phyloP scores from a whole-genome alignment of 2,888 invertebrate species.

The Rotaria socialis region DNA sequence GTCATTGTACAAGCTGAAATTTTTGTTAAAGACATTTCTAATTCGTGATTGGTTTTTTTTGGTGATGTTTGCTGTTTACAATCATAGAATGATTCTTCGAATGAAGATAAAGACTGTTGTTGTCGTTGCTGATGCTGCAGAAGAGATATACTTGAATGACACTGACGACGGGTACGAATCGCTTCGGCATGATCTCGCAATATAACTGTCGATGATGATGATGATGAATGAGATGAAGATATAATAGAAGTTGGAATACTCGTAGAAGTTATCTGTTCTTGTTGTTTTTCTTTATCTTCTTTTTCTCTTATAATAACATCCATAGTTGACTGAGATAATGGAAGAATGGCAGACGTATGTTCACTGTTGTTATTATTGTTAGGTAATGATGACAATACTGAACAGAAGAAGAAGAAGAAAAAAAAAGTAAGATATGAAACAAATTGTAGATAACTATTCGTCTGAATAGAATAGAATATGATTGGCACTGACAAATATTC shows the following conservation, averaged over 20 bases:
- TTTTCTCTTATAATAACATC: slow-evolving; percentile 4
- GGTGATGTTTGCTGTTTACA: neutral
- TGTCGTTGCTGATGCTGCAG: slow-evolving; percentile 20
- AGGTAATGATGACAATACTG: slow-evolving; percentile 3
- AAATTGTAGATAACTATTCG: neutral
- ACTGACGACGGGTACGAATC: slow-evolving; percentile 23
- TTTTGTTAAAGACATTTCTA: neutral
- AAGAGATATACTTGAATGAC: slow-evolving; percentile 9
- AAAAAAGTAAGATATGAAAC: neutral
- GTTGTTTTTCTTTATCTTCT: neutral
- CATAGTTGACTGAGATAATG: slow-evolving; percentile 13
- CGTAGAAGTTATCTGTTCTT: neutral
- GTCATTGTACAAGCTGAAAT: slow-evolving; percentile 30
- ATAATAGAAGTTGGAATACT: neutral
- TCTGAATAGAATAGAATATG: neutral
- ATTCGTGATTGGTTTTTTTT: neutral
- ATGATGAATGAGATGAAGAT: slow-evolving; percentile 29
- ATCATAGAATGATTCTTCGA: slow-evolving; percentile 16
- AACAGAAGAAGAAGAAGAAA: neutral
- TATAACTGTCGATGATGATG: slow-evolving; percentile 31
- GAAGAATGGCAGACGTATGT: neutral
- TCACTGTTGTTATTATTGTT: slow-evolving; percentile 22
- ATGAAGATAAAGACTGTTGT: neutral
- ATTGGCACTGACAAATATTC: neutral
- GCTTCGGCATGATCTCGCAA: slow-evolving; percentile 25